A percentile compares a stretch with the other conserved stretches of the same genome.
These are phyloP conservation scores for Siniperca chuatsi DNA, from an alignment of 2,113 vertebrate genomes.

Conservation along the genomic window DNA sequence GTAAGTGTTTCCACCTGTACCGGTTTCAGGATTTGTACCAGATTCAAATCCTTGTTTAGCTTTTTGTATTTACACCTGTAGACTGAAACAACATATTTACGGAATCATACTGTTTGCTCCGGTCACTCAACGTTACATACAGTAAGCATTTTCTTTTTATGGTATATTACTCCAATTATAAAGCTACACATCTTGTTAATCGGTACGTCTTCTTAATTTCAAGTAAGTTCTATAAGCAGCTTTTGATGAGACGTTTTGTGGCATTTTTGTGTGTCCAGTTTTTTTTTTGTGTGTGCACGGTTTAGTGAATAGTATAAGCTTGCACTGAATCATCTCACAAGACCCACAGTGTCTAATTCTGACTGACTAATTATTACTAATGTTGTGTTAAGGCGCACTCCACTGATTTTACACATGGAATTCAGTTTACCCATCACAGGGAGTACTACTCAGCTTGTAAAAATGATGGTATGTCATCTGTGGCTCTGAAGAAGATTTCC, in stretches of 20 bases:
- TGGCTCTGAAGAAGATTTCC: background rate
- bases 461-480: background rate
- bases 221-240: background rate
- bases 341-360: background rate
- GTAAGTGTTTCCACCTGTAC: constrained; percentile 60
- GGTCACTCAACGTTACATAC: background rate
- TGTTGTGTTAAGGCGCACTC: background rate
- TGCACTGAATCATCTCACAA: constrained; percentile 10
- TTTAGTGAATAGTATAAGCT: constrained; percentile 7
- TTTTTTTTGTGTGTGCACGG: background rate
- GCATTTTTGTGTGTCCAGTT: background rate
- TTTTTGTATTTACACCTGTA: background rate
- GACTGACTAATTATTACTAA: background rate
- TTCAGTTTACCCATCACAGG: background rate
- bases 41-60: background rate
- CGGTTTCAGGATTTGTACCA: constrained; percentile 8
- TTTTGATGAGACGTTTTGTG: background rate
- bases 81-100: background rate
- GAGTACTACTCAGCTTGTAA: background rate
- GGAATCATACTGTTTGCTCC: background rate
- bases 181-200: constrained; percentile 1
- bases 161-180: background rate
- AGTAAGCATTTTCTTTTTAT: background rate
- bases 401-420: background rate
- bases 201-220: background rate